phyloP scores from a whole-genome alignment of 2,113 vertebrate species.

The Suricata suricatta region DNA sequence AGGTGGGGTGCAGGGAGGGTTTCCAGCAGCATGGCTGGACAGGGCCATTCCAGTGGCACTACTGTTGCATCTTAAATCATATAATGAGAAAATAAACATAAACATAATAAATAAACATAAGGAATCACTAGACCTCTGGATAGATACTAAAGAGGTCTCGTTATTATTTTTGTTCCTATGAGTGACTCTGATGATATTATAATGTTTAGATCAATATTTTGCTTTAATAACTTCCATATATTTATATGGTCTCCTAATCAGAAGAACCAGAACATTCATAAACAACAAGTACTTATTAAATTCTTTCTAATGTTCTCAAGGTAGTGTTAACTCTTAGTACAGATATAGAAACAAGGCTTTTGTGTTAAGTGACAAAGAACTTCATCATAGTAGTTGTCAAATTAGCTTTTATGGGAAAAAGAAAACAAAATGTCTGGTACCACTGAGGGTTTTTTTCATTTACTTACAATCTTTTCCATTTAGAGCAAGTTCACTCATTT shows the following conservation, averaged over 20 bases:
- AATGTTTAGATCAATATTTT: constrained; percentile 70
- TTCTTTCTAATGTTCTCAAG: neutral
- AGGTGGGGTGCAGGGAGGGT: neutral
- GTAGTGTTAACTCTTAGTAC: neutral
- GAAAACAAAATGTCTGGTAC: neutral
- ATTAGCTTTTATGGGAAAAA: neutral
- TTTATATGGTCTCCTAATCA: constrained; percentile 41
- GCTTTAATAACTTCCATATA: constrained; percentile 58
- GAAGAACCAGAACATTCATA: constrained; percentile 32
- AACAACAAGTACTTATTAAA: constrained; percentile 43
- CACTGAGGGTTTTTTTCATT: neutral
- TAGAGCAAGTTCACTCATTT: neutral
- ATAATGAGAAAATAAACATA: constrained; percentile 53
- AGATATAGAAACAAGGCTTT: neutral
- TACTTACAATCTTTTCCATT: neutral
- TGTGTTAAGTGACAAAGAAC: neutral
- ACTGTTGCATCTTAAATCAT: constrained; percentile 52
- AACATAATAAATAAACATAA: constrained; percentile 66
- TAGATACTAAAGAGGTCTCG: constrained; percentile 41
- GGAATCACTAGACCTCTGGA: constrained; percentile 23
- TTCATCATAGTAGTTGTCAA: neutral
- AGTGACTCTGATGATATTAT: constrained; percentile 54
- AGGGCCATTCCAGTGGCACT: neutral
- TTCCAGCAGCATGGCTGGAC: constrained; percentile 8
- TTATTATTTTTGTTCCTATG: constrained; percentile 66